Percentiles rank a stretch among this genome's conserved stretches.
These are phyloP conservation scores for Pocillopora meandrina DNA, from an alignment of 92 coral and sea anemone genomes.

Conservation along the genomic window DNA sequence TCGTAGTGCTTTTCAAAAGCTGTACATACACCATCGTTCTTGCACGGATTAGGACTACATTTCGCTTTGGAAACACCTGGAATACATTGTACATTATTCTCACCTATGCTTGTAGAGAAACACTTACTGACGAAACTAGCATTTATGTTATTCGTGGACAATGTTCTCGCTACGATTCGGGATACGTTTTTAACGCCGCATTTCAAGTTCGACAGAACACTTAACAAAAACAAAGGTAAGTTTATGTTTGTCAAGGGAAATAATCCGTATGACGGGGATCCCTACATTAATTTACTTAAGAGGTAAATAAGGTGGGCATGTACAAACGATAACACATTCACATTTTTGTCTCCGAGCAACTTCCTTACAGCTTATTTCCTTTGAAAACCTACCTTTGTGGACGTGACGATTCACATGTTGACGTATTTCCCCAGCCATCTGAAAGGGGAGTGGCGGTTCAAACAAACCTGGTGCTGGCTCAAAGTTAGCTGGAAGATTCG, in stretches of 20 bases:
- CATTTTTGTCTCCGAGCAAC: neutral
- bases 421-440: constrained; percentile 34
- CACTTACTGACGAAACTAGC: too few relatives aligned
- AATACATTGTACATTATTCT: neutral
- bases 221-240: too few relatives aligned
- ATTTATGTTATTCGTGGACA: too few relatives aligned
- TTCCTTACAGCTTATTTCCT: neutral
- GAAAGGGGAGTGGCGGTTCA: constrained; percentile 24
- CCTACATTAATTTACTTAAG: too few relatives aligned
- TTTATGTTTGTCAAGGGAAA: too few relatives aligned
- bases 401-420: constrained; percentile 37
- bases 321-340: neutral
- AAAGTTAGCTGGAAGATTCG: constrained; percentile 12
- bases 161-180: too few relatives aligned
- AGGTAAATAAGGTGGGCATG: too few relatives aligned
- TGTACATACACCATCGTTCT: constrained; percentile 90
- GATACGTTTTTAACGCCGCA: too few relatives aligned
- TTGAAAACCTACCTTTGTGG: constrained; percentile 15
- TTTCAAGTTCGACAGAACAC: too few relatives aligned
- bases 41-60: constrained; percentile 93
- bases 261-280: too few relatives aligned
- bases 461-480: constrained; percentile 10
- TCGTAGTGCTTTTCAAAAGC: constrained; percentile 84
- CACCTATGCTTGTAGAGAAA: neutral
- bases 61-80: constrained; percentile 72